Percentiles rank a stretch among this genome's conserved stretches.
These are phyloP conservation scores for Amphiprion clarkii DNA, from an alignment of 2,797 vertebrate genomes.

Conservation along the genomic window DNA sequence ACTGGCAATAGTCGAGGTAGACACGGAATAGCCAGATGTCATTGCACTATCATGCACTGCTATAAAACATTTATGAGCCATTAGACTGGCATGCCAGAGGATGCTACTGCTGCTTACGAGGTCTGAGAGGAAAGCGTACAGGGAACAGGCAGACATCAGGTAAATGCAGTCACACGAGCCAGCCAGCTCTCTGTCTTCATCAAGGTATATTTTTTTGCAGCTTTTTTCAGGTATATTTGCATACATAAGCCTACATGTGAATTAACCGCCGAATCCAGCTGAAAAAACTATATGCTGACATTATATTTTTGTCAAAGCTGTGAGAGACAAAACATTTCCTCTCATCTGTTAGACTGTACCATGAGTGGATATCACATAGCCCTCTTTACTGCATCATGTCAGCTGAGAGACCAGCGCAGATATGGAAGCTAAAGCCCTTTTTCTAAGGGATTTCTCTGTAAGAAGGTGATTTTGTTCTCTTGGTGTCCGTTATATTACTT, in stretches of 20 bases:
- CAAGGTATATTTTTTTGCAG: constrained; percentile 31
- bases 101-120: constrained; percentile 52
- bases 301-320: constrained; percentile 27
- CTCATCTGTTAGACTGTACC: constrained; percentile 37
- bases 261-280: constrained; percentile 1
- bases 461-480: constrained; percentile 76
- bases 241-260: not conserved
- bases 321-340: constrained; percentile 48
- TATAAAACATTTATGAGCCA: constrained; percentile 83
- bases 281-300: not conserved
- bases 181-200: constrained; percentile 19
- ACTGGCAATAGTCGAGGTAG: constrained; percentile 41
- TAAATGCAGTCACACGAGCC: constrained; percentile 44
- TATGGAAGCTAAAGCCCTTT: constrained; percentile 68
- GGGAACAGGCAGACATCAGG: constrained; percentile 18
- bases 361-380: constrained; percentile 55
- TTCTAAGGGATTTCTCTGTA: constrained; percentile 68
- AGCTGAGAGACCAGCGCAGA: constrained; percentile 63
- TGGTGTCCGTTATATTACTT: constrained; percentile 73
- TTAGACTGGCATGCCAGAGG: constrained; percentile 62
- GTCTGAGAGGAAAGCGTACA: constrained; percentile 44
- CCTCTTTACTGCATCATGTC: constrained; percentile 64
- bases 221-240: constrained; percentile 7
- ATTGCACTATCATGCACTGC: constrained; percentile 71
- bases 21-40: constrained; percentile 78